A percentile compares a stretch with the other conserved stretches of the same genome.
phyloP scores from a whole-genome alignment of 2,797 vertebrate genomes.

The Poliocrania exsul region DNA sequence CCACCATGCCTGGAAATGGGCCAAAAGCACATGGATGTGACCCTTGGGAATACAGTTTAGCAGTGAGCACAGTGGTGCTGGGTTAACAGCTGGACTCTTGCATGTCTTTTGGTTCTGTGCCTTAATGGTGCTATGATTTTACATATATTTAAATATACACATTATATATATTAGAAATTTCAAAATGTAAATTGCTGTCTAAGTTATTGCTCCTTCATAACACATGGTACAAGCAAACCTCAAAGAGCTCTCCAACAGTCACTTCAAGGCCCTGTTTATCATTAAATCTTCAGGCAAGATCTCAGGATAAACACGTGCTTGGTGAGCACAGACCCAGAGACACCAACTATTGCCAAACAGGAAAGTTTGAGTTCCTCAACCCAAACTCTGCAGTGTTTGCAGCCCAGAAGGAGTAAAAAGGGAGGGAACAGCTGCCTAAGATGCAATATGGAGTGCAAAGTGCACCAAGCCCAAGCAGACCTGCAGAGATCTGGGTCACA shows the following conservation, averaged over 20 bases:
- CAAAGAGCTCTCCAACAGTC: not conserved
- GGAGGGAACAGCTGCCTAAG: not conserved
- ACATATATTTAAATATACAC: no score
- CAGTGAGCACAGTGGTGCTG: not conserved
- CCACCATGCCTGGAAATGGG: not conserved
- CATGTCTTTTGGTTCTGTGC: not conserved
- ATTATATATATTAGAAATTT: not conserved
- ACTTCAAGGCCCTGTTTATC: not conserved
- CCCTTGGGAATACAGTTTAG: not conserved
- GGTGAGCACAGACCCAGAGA: not conserved
- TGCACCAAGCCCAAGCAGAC: not conserved
- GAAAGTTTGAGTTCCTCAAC: not conserved
- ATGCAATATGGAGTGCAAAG: not conserved
- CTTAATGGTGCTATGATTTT: not conserved
- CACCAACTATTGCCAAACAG: fast-evolving
- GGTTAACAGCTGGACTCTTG: not conserved
- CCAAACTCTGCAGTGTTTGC: not conserved
- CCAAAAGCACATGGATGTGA: not conserved
- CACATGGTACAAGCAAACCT: not conserved
- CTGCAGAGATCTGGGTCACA: not conserved
- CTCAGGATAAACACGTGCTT: not conserved
- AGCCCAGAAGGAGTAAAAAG: not conserved
- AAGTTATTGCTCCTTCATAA: not conserved
- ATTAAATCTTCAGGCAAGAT: not conserved
- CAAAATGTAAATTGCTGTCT: not conserved